phyloP scores from a whole-genome alignment of 2,113 vertebrate species.

The Zapus hudsonius region DNA sequence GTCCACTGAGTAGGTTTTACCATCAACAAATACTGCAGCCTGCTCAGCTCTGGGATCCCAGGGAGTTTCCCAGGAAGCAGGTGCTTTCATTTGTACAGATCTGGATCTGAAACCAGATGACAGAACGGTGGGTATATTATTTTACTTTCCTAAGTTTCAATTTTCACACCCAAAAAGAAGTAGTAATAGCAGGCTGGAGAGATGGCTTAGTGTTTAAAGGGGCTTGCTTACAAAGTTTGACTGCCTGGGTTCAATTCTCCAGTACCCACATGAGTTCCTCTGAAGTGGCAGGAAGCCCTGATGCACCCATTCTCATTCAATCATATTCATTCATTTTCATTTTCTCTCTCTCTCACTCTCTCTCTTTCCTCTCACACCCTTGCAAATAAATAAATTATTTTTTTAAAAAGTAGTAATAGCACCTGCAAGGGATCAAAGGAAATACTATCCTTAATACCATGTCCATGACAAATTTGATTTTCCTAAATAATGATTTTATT shows the following conservation, averaged over 20 bases:
- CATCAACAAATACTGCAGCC: not conserved
- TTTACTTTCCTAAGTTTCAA: conserved; percentile 45
- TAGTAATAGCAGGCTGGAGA: no score
- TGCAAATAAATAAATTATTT: no score
- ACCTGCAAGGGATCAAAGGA: conserved; percentile 8
- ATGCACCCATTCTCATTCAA: no score
- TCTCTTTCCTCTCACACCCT: no score
- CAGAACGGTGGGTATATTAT: not conserved
- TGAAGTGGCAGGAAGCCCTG: no score
- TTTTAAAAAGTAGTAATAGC: not conserved
- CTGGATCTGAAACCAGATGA: conserved; percentile 6
- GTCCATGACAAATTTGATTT: not conserved
- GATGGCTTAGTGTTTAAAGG: no score
- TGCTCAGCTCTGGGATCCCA: not conserved
- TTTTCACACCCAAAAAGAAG: conserved; percentile 16
- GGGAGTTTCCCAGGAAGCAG: not conserved
- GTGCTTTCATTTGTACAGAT: not conserved
- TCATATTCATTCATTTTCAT: no score
- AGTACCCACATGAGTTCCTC: no score
- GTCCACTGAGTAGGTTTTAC: not conserved
- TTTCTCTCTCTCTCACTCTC: no score
- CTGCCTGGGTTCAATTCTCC: no score
- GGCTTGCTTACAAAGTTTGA: no score
- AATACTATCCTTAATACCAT: not conserved
- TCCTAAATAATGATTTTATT: not conserved